phyloP scores from a whole-genome alignment of 2,888 invertebrate genomes.

The Venustoraphidia nigricollis region DNA sequence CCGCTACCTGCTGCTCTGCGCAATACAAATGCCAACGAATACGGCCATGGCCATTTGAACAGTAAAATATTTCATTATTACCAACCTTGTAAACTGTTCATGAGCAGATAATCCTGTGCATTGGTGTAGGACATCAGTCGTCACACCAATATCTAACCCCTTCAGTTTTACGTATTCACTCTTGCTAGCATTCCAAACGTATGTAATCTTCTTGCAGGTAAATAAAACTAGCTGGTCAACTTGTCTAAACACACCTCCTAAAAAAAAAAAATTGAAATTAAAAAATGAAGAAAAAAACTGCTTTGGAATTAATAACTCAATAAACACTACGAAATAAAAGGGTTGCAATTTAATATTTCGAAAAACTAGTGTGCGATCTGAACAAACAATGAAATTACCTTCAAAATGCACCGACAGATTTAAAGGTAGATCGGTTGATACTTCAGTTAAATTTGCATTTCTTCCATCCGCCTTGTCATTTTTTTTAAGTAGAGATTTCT shows the following conservation, averaged over 20 bases:
- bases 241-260: constrained; percentile 4
- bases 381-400: not conserved
- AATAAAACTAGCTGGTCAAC: constrained; percentile 1
- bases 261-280: not conserved
- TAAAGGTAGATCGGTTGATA: not conserved
- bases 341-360: no score
- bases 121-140: constrained; percentile 45
- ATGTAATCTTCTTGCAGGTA: constrained; percentile 60
- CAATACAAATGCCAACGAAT: no score
- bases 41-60: no score
- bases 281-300: not conserved
- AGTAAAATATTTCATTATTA: constrained; percentile 4
- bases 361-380: no score
- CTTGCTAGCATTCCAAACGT: constrained; percentile 64
- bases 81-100: constrained; percentile 45
- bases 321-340: no score
- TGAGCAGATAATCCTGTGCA: constrained; percentile 39
- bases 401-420: constrained; percentile 2
- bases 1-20: no score
- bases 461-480: not conserved
- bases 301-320: no score
- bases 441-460: not conserved
- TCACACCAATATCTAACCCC: constrained; percentile 56
- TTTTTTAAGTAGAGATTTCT: not conserved
- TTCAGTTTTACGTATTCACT: constrained; percentile 51